Conservation (phyloP, 1,140 invertebrate species). For the Caenorhabditis brenneri region DNA sequence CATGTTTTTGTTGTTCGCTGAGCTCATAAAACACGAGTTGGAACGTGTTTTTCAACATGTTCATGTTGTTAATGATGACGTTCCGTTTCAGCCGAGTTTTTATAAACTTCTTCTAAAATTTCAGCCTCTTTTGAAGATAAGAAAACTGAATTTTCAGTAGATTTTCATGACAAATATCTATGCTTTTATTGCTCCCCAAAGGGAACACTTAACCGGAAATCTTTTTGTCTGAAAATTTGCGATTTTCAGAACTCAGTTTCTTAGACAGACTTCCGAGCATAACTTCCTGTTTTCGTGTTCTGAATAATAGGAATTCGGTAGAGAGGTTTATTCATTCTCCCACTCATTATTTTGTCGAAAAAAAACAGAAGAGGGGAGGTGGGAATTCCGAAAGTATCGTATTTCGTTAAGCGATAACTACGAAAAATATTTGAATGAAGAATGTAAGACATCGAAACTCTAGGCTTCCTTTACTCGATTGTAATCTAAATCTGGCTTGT, state of each 20-base stretch:
- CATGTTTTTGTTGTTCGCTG: background rate
- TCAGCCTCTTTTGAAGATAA: too few relatives aligned
- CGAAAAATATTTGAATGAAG: background rate
- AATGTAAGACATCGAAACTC: background rate
- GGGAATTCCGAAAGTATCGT: background rate
- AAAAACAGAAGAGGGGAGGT: background rate
- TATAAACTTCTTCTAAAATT: too few relatives aligned
- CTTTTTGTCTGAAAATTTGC: background rate
- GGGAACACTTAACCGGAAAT: background rate
- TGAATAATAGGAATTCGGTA: background rate
- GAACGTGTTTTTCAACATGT: background rate
- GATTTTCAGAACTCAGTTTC: slow-evolving; percentile 7
- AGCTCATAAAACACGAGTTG: background rate
- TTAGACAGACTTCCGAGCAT: background rate
- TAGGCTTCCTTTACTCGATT: background rate
- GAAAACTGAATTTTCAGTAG: background rate
- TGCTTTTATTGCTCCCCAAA: background rate
- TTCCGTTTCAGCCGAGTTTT: background rate
- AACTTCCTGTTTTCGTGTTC: background rate
- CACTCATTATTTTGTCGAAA: background rate
- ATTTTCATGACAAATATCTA: background rate
- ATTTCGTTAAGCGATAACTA: background rate
- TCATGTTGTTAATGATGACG: background rate
- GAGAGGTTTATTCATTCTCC: background rate
- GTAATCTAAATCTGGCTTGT: background rate